These are phyloP conservation scores for Chaetophractus vellerosus DNA, from an alignment of 2,797 vertebrate genomes.

Conservation along the genomic window DNA sequence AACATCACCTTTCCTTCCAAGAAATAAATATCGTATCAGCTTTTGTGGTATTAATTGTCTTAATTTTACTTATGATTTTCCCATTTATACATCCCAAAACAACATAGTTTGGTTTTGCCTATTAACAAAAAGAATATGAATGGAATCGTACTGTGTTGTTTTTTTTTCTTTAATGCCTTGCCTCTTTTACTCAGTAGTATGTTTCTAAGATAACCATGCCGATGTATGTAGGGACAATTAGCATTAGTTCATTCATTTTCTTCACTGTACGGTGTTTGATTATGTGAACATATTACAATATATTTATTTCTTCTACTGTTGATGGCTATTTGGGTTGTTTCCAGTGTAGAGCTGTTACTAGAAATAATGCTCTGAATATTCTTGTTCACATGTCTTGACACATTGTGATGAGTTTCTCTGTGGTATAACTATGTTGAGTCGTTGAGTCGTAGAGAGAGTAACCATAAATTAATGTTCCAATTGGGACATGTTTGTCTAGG, in stretches of 20 bases:
- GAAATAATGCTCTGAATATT: constrained; percentile 26
- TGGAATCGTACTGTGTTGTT: background rate
- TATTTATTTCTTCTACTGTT: background rate
- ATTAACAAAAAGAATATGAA: background rate
- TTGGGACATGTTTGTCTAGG: background rate
- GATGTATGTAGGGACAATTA: background rate
- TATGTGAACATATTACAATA: background rate
- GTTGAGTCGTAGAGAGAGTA: background rate
- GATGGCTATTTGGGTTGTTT: background rate
- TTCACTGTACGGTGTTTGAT: background rate
- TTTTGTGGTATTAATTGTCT: background rate
- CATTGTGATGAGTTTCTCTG: background rate
- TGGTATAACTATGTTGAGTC: background rate
- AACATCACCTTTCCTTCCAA: background rate
- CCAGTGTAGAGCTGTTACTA: background rate
- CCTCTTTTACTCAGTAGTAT: background rate
- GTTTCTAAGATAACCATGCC: too few species aligned
- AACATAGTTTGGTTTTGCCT: background rate
- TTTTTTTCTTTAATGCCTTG: background rate
- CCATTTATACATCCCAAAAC: background rate
- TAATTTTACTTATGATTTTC: constrained; percentile 32
- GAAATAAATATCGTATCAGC: background rate
- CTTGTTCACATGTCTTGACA: background rate
- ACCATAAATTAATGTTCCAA: background rate
- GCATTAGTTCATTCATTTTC: background rate